Base-by-base conservation (phyloP, 2,797 vertebrate species). In the Paguma larvata region DNA sequence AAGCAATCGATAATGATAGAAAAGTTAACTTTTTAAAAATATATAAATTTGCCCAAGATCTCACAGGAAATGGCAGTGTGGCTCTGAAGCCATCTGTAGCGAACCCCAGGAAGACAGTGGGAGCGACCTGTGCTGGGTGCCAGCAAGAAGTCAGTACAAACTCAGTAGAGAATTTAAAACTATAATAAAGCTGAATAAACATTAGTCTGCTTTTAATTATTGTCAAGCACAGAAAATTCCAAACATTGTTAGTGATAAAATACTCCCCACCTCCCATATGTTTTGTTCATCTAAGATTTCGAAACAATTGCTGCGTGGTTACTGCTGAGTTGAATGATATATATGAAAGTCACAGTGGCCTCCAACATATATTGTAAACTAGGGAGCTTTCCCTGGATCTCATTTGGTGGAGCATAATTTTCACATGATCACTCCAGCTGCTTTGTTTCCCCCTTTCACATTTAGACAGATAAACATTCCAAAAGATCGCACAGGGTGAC, bases 171-270 rank as follows among this genome's bases (percentile, higher is more conserved):
- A 92, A 90, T 32, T 92, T 88, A 53, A 94, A 91, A 78, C n/a
- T 70, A 34, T 21, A 46, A 32, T 67, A 78, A 51, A 82, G 77
- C 0, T 73, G 41, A 96, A 82, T 86, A 77, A 93, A 83, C 12
- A 0, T 46, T 72, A 5, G 3, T 53, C 92, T 90, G 80, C 21
- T 82, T 97, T 89, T 85, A 79, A 82, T 92, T 96, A 85, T 41
- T 75, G 27, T 95, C 8, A 90, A 78, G 34, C 6, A 46, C n/a
- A 59, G 46, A 88, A 38, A 78, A 94, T 96, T 94, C 77, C 87
- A 94, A 93, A 84, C 63, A 93, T 77, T 27, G 75, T 87, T 53
- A 86, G 30, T 77, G n/a, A 62, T 93, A 91, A 94, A 94, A 86
- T 85, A 65, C 6, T 70, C 30, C 46, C 14, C 41, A 4, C 15